Evolutionary conservation across 2,113 vertebrate genomes (phyloP).

Genomic region (Coreoperca whiteheadi): DNA sequence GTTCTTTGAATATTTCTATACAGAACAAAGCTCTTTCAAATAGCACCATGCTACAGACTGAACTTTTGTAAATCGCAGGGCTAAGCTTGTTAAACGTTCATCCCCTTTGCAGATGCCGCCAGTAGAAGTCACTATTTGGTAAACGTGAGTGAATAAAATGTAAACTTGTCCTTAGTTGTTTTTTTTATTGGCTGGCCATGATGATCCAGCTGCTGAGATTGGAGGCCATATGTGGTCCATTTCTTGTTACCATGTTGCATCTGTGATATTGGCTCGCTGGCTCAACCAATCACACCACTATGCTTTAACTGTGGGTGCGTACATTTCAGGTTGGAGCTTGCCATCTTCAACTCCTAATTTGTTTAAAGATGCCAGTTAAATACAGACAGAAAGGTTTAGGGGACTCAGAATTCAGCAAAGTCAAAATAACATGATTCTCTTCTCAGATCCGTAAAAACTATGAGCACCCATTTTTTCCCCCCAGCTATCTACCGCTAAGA

Average conservation of each 20-base stretch:
- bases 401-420: background rate
- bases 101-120: background rate
- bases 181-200: background rate
- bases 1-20: background rate
- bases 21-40: background rate
- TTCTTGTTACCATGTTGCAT: background rate
- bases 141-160: background rate
- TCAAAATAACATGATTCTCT: background rate
- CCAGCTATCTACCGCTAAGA: background rate
- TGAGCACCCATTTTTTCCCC: background rate
- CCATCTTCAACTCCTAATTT: background rate
- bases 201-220: background rate
- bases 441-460: background rate
- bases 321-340: background rate
- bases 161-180: background rate
- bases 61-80: background rate
- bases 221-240: background rate
- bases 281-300: background rate
- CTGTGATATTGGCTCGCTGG: background rate
- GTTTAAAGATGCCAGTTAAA: background rate
- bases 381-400: background rate
- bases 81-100: background rate
- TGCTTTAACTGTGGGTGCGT: background rate
- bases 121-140: background rate
- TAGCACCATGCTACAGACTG: background rate